These are phyloP conservation scores for Ornithoptera alexandrae DNA, from an alignment of 2,888 invertebrate genomes.

Conservation along the genomic window DNA sequence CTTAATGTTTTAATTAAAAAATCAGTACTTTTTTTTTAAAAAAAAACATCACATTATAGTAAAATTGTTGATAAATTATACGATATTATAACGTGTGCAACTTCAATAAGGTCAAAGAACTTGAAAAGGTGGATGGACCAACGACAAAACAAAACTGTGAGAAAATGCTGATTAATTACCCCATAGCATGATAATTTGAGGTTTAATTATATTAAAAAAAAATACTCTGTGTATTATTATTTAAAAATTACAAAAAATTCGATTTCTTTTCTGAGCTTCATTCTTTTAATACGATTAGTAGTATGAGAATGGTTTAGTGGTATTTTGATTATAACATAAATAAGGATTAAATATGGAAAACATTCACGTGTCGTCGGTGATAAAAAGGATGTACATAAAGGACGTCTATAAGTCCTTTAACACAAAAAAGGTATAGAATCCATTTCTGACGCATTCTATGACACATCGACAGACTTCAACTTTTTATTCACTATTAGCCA, in stretches of 20 bases:
- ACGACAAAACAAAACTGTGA: constrained; percentile 22
- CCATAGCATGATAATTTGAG: constrained; percentile 13
- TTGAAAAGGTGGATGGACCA: neutral
- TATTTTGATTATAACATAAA: no score
- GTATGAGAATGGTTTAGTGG: neutral
- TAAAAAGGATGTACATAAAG: no score
- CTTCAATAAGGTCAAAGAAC: constrained; percentile 2
- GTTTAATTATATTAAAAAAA: constrained; percentile 3
- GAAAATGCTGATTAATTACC: constrained; percentile 22
- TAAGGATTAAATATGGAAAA: no score
- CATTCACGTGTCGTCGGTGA: no score
- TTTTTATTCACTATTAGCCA: no score
- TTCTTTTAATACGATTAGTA: neutral
- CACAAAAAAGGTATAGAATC: no score
- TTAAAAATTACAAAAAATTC: neutral
- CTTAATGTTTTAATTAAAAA: no score
- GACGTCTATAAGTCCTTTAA: no score
- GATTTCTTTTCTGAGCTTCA: no score
- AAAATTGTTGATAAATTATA: neutral
- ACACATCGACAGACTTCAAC: no score
- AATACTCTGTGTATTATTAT: neutral
- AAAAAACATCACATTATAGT: neutral
- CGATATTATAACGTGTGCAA: neutral
- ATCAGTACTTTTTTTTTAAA: no score
- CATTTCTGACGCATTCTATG: no score